Percentiles rank a stretch among this genome's conserved stretches.
These are phyloP conservation scores for Cirrhinus molitorella DNA, from an alignment of 2,797 vertebrate genomes.

Conservation along the genomic window DNA sequence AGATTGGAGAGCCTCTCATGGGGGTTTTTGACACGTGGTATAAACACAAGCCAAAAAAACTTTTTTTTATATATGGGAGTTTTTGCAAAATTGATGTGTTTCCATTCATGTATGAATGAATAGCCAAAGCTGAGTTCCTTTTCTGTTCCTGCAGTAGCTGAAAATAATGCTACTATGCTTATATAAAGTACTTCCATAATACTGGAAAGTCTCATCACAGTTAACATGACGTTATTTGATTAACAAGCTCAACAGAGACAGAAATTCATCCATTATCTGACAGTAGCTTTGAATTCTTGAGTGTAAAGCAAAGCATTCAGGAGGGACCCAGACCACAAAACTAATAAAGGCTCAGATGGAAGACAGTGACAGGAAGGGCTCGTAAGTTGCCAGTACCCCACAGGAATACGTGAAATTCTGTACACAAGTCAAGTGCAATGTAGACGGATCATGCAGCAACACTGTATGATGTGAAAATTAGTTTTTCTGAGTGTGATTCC, in stretches of 20 bases:
- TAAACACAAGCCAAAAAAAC: too few species aligned
- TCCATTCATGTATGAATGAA: not conserved
- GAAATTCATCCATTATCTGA: not conserved
- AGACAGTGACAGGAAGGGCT: not conserved
- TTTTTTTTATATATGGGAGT: too few species aligned
- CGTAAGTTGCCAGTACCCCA: not conserved
- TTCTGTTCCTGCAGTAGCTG: not conserved
- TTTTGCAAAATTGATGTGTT: too few species aligned
- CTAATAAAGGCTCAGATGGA: constrained; percentile 13
- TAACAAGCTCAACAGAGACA: not conserved
- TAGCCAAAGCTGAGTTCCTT: not conserved
- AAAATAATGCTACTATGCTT: too few species aligned
- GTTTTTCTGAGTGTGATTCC: not conserved
- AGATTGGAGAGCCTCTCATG: too few species aligned
- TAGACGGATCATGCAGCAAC: not conserved
- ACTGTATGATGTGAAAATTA: not conserved
- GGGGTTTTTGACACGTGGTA: too few species aligned
- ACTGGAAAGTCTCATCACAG: constrained; percentile 14
- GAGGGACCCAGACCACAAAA: constrained; percentile 27
- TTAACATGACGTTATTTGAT: constrained; percentile 27
- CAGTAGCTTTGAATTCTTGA: constrained; percentile 10
- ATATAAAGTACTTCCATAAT: too few species aligned
- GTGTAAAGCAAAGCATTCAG: not conserved
- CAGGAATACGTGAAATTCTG: not conserved
- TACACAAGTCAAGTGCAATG: not conserved